These are phyloP conservation scores for Cyanoderma ruficeps DNA, from an alignment of 2,113 vertebrate species.

Conservation along the genomic window DNA sequence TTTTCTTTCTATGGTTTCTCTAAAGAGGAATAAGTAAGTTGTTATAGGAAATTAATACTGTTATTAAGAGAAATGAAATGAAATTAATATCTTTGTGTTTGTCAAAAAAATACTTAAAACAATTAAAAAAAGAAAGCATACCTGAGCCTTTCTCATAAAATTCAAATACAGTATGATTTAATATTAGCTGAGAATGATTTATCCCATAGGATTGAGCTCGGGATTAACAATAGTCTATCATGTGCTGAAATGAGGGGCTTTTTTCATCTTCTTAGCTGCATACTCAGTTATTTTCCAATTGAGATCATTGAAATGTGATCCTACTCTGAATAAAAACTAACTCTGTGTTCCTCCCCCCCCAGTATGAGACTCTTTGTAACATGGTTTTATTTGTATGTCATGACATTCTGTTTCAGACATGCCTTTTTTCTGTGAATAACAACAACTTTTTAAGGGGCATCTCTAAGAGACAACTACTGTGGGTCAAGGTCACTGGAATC, in stretches of 20 bases:
- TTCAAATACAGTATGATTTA: neutral
- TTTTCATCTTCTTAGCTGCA: neutral
- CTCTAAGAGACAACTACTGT: neutral
- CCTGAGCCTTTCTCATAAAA: neutral
- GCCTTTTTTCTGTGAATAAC: neutral
- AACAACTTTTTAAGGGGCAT: neutral
- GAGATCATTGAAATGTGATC: neutral
- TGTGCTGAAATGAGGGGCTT: neutral
- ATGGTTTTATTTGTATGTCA: neutral
- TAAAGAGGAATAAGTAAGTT: neutral
- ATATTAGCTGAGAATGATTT: neutral
- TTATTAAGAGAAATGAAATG: neutral
- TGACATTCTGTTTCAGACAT: neutral
- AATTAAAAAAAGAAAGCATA: neutral
- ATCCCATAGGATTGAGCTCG: neutral
- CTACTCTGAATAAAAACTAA: neutral
- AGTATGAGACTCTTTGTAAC: neutral
- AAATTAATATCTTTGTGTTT: fast-evolving
- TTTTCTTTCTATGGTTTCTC: neutral
- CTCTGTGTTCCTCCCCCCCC: neutral
- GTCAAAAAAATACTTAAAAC: neutral
- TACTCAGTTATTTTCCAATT: neutral
- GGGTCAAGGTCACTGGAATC: neutral
- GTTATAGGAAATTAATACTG: neutral
- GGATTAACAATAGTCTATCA: neutral